Evolutionary conservation across 2,113 vertebrate genomes (phyloP).

Genomic region (Odobenus rosmarus): DNA sequence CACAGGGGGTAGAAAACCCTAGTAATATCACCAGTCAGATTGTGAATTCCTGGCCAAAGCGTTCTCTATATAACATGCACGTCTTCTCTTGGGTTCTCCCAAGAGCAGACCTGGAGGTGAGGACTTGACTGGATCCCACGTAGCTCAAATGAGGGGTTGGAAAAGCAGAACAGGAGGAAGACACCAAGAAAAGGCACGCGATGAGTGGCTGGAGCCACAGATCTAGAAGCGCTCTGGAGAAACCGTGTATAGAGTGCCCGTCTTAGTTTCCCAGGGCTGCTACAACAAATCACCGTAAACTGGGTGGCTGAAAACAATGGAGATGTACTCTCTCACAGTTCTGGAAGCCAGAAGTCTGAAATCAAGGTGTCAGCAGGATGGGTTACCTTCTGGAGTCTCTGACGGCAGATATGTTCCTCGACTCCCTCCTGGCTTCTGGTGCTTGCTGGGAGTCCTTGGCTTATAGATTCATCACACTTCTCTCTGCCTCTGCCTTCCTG

Average conservation of each 20-base stretch:
- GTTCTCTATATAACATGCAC: background rate
- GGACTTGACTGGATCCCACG: background rate
- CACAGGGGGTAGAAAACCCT: background rate
- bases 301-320: background rate
- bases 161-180: background rate
- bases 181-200: background rate
- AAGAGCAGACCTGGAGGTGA: conserved; percentile 1
- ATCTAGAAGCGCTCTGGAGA: background rate
- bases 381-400: background rate
- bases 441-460: background rate
- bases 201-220: background rate
- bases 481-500: background rate
- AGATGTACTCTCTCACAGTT: background rate
- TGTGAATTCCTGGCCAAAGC: background rate
- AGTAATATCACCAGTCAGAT: background rate
- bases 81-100: background rate
- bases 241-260: background rate
- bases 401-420: background rate
- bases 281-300: background rate
- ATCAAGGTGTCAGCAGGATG: background rate
- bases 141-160: background rate
- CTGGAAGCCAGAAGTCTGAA: background rate
- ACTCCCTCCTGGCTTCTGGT: background rate
- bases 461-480: background rate
- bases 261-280: background rate